Percentiles rank a stretch among this genome's conserved stretches.
These are phyloP conservation scores for Maccullochella peelii DNA, from an alignment of 2,113 vertebrate genomes.

Conservation along the genomic window DNA sequence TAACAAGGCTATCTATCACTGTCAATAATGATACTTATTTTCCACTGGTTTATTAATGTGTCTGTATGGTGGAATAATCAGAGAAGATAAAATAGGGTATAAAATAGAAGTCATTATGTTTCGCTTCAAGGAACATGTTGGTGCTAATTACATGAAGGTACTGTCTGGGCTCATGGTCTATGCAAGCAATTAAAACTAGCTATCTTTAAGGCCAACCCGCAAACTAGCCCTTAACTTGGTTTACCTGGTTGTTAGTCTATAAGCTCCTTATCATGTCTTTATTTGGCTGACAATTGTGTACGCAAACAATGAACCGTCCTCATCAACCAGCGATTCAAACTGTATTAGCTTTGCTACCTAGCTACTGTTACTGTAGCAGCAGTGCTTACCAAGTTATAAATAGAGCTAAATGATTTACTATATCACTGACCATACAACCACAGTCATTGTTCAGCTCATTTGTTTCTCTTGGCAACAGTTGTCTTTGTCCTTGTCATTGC, in stretches of 20 bases:
- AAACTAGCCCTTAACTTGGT: not conserved
- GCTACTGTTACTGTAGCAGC: not conserved
- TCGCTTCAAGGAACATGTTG: not conserved
- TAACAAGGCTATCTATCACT: not conserved
- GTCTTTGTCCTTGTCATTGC: not conserved
- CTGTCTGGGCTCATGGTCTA: no score
- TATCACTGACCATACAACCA: not conserved
- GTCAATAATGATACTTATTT: not conserved
- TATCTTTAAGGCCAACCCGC: not conserved
- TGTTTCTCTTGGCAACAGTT: not conserved
- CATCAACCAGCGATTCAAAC: not conserved
- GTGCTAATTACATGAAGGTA: not conserved
- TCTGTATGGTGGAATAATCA: not conserved
- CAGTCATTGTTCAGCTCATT: not conserved
- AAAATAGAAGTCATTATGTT: not conserved
- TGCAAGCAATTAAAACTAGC: not conserved
- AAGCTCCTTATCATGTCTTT: not conserved
- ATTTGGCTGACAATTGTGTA: not conserved
- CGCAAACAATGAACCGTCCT: not conserved
- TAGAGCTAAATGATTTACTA: not conserved
- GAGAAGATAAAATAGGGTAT: not conserved
- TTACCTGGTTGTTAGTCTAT: not conserved
- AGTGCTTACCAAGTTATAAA: not conserved
- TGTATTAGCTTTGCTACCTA: not conserved
- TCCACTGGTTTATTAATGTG: not conserved